Evolutionary conservation across 2,797 vertebrate genomes (phyloP), one percentile per base, ranked within the genome.

Genomic region (Clamator glandarius): DNA sequence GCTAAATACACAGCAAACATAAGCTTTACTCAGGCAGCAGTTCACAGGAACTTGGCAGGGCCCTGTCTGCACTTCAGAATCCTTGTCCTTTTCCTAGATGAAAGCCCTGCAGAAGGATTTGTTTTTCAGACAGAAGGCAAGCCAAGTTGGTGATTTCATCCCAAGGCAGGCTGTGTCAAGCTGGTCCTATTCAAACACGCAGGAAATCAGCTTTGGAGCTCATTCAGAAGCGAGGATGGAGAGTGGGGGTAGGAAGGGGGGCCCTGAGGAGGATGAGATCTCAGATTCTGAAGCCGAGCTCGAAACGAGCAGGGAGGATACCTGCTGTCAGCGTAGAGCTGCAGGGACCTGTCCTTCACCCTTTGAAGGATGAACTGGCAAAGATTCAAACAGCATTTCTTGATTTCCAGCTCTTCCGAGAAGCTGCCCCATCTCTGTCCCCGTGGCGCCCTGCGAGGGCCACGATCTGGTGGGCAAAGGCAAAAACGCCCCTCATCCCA

Each of bases 81-180:
- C 93, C 90, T 85, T 85, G 88, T 96, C 93, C 94, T 96, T 84
- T 94, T 57, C 76, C 84, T 93, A 94, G 90, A 97, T 97, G 96
- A 97, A 97, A 96, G 95, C 94, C 93, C 92, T 79, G 67, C 90
- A 96, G 94, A 96, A 95, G 86, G 91, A 83, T 94, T 97, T 95
- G 95, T 96, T 97, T 96, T 95, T 81, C 94, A 96, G 94, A 93
- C 94, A 89, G 93, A 91, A 96, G 69, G 88, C 93, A 96, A 96
- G 97, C 96, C 96, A 97, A 97, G 90, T 96, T 94, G 95, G 94
- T 97, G 97, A 97, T 96, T 97, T 97, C 96, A 97, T 96, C 95
- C 90, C 86, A 77, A 96, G 94, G 91, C 96, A 97, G 95, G 95
- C 96, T 97, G 94, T 95, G 95, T 97, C 96, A 96, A 96, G 96